Percentiles rank a stretch among this genome's conserved stretches.
Conservation (phyloP, 2,888 invertebrate genomes). For the Orthosia cruda region DNA sequence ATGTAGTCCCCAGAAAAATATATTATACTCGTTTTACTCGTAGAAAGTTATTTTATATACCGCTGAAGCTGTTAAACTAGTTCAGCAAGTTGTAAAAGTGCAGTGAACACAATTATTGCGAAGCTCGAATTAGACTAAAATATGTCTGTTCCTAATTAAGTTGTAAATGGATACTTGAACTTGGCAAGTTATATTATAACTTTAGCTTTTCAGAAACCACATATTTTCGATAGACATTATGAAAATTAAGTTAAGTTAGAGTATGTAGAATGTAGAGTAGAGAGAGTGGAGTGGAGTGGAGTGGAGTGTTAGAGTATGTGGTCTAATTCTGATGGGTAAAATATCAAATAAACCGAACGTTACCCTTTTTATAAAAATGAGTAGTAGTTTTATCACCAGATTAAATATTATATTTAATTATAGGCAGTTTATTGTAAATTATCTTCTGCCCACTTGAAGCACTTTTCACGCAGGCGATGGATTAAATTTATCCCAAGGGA, state of each 20-base stretch:
- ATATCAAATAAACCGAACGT: too few species aligned
- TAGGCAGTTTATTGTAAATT: too few species aligned
- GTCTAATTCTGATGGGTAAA: not conserved
- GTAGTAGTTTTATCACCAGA: too few species aligned
- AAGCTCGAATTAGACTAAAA: conserved; percentile 1
- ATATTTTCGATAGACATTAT: not conserved
- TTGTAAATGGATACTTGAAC: not conserved
- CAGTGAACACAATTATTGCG: not conserved
- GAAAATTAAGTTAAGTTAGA: not conserved
- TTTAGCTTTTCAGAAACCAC: not conserved
- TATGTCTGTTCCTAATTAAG: conserved; percentile 1
- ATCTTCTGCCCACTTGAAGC: too few species aligned
- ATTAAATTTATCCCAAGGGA: too few species aligned
- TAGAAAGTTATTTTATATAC: conserved; percentile 9
- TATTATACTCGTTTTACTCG: not conserved
- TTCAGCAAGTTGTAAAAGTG: not conserved
- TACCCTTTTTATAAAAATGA: too few species aligned
- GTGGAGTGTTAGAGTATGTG: not conserved
- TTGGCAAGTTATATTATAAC: not conserved
- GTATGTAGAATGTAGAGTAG: too few species aligned
- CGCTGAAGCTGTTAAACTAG: not conserved
- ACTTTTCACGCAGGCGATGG: too few species aligned
- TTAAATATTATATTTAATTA: too few species aligned
- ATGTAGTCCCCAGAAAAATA: not conserved
- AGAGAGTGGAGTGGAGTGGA: too few species aligned